Percentiles rank a stretch among this genome's conserved stretches.
phyloP scores from a whole-genome alignment of 2,797 vertebrate genomes.

The Rhinoraja longicauda region DNA sequence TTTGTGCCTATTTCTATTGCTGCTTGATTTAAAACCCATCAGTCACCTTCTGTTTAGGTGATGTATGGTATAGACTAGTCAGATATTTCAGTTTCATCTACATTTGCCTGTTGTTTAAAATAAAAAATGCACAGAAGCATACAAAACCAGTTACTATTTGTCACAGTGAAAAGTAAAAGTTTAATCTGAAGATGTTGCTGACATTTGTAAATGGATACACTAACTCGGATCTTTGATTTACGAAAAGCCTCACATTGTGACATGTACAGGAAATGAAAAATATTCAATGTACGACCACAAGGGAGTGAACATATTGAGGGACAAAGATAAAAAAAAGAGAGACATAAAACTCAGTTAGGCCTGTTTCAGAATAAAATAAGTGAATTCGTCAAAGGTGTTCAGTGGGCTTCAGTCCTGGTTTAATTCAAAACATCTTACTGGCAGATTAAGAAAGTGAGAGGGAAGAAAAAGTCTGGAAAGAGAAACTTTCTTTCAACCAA shows the following conservation, averaged over 20 bases:
- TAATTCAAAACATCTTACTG: neutral
- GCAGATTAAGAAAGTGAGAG: neutral
- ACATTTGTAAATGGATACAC: neutral
- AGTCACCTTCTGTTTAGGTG: neutral
- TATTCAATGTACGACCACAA: neutral
- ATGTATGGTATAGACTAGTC: neutral
- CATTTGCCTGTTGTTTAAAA: neutral
- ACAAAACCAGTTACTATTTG: neutral
- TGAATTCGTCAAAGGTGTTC: neutral
- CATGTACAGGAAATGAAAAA: neutral
- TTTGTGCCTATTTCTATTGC: constrained; percentile 63
- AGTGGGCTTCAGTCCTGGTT: neutral
- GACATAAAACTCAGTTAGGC: neutral
- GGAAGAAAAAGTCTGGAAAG: neutral
- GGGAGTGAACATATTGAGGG: neutral
- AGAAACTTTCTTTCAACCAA: neutral
- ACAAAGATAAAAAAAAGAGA: neutral
- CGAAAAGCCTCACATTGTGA: neutral
- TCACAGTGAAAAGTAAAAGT: neutral
- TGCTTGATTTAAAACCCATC: constrained; percentile 59
- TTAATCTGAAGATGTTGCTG: neutral
- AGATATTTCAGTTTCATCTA: neutral
- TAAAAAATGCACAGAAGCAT: neutral
- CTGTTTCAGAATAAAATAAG: neutral
- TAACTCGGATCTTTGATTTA: neutral